Evolutionary conservation across 2,797 vertebrate genomes (phyloP).

Genomic region (Pangasius mekongensis): DNA sequence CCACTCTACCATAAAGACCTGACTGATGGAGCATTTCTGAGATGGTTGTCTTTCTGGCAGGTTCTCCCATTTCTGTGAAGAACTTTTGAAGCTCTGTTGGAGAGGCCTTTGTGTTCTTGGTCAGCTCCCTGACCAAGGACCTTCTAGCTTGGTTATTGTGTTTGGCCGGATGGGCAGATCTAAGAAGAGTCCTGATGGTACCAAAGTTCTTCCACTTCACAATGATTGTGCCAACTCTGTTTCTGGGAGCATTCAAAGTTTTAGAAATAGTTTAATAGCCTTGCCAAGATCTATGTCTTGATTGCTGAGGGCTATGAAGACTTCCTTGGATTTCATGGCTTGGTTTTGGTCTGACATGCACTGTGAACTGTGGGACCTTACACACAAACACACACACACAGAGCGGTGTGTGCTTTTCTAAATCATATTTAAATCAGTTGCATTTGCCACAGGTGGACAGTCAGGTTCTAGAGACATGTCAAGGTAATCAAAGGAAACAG

Average conservation of each 20-base stretch:
- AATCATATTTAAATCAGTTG: conserved; percentile 16
- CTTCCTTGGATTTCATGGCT: background rate
- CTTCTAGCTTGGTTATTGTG: background rate
- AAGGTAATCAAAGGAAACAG: conserved; percentile 9
- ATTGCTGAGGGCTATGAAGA: conserved; percentile 5
- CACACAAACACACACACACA: background rate
- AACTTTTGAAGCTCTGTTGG: background rate
- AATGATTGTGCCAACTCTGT: background rate
- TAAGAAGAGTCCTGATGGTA: background rate
- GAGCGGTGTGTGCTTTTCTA: background rate
- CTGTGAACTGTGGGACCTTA: background rate
- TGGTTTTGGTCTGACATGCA: background rate
- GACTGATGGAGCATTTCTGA: background rate
- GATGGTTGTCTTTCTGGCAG: background rate
- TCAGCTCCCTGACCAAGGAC: background rate
- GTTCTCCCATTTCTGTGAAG: background rate
- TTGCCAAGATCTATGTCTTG: background rate
- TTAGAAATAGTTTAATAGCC: conserved; percentile 2
- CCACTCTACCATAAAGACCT: background rate
- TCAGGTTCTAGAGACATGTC: background rate
- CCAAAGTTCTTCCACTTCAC: too few relatives aligned
- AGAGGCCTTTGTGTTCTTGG: background rate
- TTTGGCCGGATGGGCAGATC: background rate
- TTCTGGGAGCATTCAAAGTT: background rate
- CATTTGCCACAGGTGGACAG: background rate